These are phyloP conservation scores for Drosophila hydei DNA, from an alignment of 1,140 invertebrate genomes.

Conservation along the genomic window DNA sequence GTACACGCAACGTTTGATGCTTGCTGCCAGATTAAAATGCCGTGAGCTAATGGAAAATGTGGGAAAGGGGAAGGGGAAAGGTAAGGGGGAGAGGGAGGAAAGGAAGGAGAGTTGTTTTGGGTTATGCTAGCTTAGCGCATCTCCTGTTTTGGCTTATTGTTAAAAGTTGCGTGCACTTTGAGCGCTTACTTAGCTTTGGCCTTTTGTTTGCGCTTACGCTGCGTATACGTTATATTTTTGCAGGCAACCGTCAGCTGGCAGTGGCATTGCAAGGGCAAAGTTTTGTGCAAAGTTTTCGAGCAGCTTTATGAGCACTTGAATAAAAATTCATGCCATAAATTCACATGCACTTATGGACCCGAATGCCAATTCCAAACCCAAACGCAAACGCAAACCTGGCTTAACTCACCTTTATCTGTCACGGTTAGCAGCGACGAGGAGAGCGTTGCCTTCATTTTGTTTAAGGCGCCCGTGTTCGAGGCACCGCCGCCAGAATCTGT, in stretches of 20 bases:
- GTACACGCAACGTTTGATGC: constrained; percentile 64
- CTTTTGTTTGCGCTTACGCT: constrained; percentile 40
- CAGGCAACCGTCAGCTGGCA: constrained; percentile 40
- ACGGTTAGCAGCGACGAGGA: constrained; percentile 91
- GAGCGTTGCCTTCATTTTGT: constrained; percentile 91
- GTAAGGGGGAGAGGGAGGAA: background rate
- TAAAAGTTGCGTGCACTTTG: constrained; percentile 58
- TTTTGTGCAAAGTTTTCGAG: constrained; percentile 59
- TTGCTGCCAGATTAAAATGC: constrained; percentile 33
- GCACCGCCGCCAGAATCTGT: constrained; percentile 83
- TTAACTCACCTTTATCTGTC: constrained; percentile 89
- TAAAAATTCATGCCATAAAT: constrained; percentile 75
- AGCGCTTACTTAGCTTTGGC: constrained; percentile 51
- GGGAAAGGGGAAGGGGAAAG: background rate
- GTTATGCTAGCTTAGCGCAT: constrained; percentile 21
- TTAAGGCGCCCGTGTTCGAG: constrained; percentile 87
- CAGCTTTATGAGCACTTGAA: constrained; percentile 71
- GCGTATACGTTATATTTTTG: constrained; percentile 48
- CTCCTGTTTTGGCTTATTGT: constrained; percentile 54
- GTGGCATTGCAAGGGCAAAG: constrained; percentile 44
- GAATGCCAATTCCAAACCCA: constrained; percentile 19
- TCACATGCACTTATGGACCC: constrained; percentile 61
- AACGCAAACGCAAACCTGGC: background rate
- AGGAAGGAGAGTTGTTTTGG: background rate
- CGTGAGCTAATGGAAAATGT: constrained; percentile 3